Base-by-base conservation (phyloP, 1,140 invertebrate species). In the Galleria mellonella region DNA sequence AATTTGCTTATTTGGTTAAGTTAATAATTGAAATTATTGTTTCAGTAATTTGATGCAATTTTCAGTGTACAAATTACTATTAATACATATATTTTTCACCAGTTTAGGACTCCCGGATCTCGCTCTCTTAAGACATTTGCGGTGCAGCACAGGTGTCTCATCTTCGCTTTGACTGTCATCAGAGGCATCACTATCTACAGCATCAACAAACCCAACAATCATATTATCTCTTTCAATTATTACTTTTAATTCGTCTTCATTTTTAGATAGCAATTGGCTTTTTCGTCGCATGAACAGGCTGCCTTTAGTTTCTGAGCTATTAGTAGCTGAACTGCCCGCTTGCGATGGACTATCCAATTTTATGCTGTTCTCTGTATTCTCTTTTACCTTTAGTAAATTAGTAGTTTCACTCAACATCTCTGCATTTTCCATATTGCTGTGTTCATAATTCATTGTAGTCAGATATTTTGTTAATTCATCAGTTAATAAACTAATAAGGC, bases 191-290 rank as follows among this genome's bases (percentile, higher is more conserved):
- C 77, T 84, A 14, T 75, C 74, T 2, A 75, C 54, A 5, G 72
- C 66, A 49, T 85, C 79, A 11, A 76, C 57, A 51, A 84, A 83
- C 0, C 75, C 75, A 8, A 83, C 73, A 27, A 83, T 79, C 79
- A 84, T 83, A 46, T 83, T 85, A 38, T 85, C 83, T 39, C 83
- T 77, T 60, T 86, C 79, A 52, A 86, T 83, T 0, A 79, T 69
- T 13, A 85, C 67, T 48, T 82, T 82, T 28, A 74, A 54, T 41
- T 82, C 72, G 62, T 85, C 78, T 23, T 66, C 68, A 30, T 59
- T 72, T 33, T 75, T 67, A 15, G 56, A 58, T 2, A 42, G 27
- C 11, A 68, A 41, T 35, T 53, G 55, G 23, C 60, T 62, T 50
- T 66, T 74, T 4, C 67, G 55, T 41, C 66, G 61, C 13, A 47